Conservation (phyloP, 2,797 vertebrate species). For the Alosa sapidissima region DNA sequence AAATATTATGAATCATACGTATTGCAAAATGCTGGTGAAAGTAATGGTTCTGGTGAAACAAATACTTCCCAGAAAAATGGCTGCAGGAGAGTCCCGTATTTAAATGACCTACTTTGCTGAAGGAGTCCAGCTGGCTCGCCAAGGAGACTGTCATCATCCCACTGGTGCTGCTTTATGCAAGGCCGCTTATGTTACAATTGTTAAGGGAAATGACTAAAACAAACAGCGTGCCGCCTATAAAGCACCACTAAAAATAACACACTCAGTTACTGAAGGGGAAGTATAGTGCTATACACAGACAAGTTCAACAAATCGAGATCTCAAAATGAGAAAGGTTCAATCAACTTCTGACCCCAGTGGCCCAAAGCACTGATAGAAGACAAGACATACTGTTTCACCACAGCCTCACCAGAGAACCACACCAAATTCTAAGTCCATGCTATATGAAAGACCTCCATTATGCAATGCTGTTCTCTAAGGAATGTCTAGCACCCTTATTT, state of each 20-base stretch:
- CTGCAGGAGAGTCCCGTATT: background rate
- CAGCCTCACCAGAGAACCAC: background rate
- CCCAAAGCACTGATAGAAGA: background rate
- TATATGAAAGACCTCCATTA: background rate
- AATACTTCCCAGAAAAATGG: constrained; percentile 9
- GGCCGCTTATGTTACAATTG: background rate
- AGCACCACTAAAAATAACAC: background rate
- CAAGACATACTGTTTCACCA: background rate
- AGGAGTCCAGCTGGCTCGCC: background rate
- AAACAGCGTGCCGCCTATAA: background rate
- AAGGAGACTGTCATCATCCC: background rate
- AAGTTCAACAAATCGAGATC: background rate
- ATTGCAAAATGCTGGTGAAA: background rate
- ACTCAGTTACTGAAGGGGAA: background rate
- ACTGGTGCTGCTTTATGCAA: background rate
- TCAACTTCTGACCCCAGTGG: background rate
- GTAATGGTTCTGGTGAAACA: too few relatives aligned
- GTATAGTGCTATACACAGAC: background rate
- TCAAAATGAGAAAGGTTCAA: background rate
- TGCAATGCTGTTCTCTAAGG: background rate
- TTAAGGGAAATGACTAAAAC: background rate
- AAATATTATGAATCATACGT: background rate
- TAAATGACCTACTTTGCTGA: background rate
- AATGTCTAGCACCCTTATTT: background rate
- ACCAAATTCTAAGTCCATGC: background rate